Base-by-base conservation (phyloP, 2,797 vertebrate species). In the Yasuhikotakia modesta region DNA sequence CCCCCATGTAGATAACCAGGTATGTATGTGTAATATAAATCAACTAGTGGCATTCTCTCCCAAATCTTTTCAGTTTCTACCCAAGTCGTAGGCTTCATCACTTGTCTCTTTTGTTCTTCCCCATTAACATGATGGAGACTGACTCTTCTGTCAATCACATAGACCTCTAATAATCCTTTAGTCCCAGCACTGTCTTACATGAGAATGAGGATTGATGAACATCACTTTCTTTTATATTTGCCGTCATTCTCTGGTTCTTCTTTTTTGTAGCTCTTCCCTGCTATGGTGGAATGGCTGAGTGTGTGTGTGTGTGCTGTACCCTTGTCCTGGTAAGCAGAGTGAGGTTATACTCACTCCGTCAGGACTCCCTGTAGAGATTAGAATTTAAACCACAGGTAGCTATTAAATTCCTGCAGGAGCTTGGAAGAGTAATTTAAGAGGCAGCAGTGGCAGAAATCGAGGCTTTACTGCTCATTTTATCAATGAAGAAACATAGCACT, bases 301-400 rank as follows among this genome's bases (percentile, higher is more conserved):
- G 14, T 50, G 30, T 68, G 22, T 45, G 8, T 75, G 22, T 48
- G 67, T 76, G 57, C n/a, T 50, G 64, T 53, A n/a, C 32, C 1
- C 17, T 65, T 32, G 65, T 58, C 30, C 30, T 24, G 10, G 67
- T 68, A 55, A 64, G 55, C 43, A 63, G 30, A 32, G 65, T 57
- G 60, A 78, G 66, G 64, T 79, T 63, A 65, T 72, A 71, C 60
- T 57, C 45, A 7, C 45, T 74, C 24, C n/a, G 11, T 80, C 75
- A 61, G 39, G 50, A 65, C 22, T 70, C 79, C 80, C 70, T 71
- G 53, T 55, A 53, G 77, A 64, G 63, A 75, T 32, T 55, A 71
- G 63, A 70, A 81, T 85, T 83, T 82, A 48, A 83, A 19, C 73
- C 57, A 71, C 84, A 85, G 77, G 84, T 85, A 66, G 35, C 73